phyloP scores from a whole-genome alignment of 2,888 invertebrate species.

The Scaptodrosophila latifasciaeformis region DNA sequence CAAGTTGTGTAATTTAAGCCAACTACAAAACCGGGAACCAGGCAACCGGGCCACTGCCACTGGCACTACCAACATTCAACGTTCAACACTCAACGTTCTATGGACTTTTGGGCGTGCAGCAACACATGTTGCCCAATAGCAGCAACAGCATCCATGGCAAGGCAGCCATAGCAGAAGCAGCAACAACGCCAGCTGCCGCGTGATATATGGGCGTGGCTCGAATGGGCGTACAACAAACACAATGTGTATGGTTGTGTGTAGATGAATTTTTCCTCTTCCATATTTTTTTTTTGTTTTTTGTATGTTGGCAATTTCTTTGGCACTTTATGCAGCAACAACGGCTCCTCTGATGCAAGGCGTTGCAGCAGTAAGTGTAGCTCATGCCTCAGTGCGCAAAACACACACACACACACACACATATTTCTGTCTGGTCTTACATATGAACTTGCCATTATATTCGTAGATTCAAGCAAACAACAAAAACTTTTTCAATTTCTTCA shows the following conservation, averaged over 20 bases:
- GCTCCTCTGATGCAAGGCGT: not conserved
- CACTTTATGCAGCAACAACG: slow-evolving; percentile 10
- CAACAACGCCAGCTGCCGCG: no score
- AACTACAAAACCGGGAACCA: slow-evolving; percentile 10
- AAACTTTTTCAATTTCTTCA: slow-evolving; percentile 67
- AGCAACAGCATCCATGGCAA: no score
- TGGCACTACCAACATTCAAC: no score
- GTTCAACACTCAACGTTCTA: no score
- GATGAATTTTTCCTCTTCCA: slow-evolving; percentile 18
- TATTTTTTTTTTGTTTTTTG: slow-evolving; percentile 22
- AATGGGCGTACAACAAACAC: no score
- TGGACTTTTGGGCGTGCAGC: no score
- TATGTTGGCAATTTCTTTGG: slow-evolving; percentile 28
- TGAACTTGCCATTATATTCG: not conserved
- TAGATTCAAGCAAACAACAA: not conserved
- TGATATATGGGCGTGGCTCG: slow-evolving; percentile 29
- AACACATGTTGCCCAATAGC: slow-evolving; percentile 58
- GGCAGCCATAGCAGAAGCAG: no score
- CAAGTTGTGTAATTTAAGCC: slow-evolving; percentile 51
- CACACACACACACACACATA: slow-evolving; percentile 1
- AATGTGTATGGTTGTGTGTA: slow-evolving; percentile 12
- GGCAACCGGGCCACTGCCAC: slow-evolving; percentile 2
- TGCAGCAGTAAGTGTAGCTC: slow-evolving; percentile 10
- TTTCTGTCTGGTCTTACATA: not conserved
- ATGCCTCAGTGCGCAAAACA: slow-evolving; percentile 34